Evolutionary conservation across 2,113 vertebrate genomes (phyloP), one percentile per base, ranked within the genome.

Genomic region (Lichenostomus cassidix): DNA sequence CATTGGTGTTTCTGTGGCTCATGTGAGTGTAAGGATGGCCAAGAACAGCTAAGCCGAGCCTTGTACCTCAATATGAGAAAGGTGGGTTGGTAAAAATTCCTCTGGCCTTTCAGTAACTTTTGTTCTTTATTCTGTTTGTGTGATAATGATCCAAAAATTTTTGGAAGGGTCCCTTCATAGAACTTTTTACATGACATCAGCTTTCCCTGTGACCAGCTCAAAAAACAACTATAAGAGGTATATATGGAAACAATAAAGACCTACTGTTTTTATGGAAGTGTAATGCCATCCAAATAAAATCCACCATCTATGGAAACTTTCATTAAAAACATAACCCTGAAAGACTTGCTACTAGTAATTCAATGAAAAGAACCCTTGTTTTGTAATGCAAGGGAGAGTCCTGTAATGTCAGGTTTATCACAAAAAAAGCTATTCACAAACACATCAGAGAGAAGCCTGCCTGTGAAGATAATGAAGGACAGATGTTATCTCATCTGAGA

Each of bases 291-390:
- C 64, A 95, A 94, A 95, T 85, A 91, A 92, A 97, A 94, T 83
- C 62, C 62, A 86, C 46, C 50, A 59, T 81, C 60, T 83, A 84
- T 58, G 76, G 95, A 90, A 82, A 89, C 63, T 94, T 94, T 91
- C 87, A 95, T 93, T 97, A 88, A 96, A 96, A 94, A 73, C 55
- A 80, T 92, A 87, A 81, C 89, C 90, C 64, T 44, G 25, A 82
- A 86, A 88, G 65, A 83, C 50, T 62, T 13, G 55, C 63, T 39
- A 55, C 35, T 56, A 76, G 56, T n/a, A 75, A 87, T 71, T 84
- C 52, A 91, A 87, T 63, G 95, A 89, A 95, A 97, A 60, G 52
- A 67, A 65, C 5, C 28, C 29, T 94, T 96, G 64, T 89, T 96
- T 96, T 67, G 76, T 76, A 59, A 27, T 69, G 29, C 39, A 86